Percentiles rank a stretch among this genome's conserved stretches.
Evolutionary conservation across 2,113 vertebrate genomes (phyloP).

Genomic region (Aphyosemion australe): DNA sequence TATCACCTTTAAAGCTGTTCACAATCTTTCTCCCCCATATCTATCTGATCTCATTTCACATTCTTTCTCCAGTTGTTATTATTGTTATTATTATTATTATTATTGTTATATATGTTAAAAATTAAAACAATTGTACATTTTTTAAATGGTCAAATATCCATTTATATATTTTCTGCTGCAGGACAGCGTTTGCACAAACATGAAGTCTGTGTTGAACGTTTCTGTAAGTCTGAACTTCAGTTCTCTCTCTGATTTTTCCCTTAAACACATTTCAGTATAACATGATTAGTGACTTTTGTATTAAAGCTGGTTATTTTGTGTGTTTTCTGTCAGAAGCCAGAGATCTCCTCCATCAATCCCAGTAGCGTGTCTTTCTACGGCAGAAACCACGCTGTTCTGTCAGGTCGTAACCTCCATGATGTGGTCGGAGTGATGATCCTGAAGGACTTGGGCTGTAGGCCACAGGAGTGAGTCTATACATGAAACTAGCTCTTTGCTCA

Average conservation of each 20-base stretch:
- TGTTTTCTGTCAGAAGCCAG: conserved; percentile 73
- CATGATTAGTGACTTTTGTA: too few relatives aligned
- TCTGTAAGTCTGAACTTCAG: conserved; percentile 39
- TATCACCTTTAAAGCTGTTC: too few relatives aligned
- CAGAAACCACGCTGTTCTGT: conserved; percentile 81
- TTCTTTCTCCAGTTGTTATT: too few relatives aligned
- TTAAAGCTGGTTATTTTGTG: conserved; percentile 16
- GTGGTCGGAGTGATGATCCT: conserved; percentile 81
- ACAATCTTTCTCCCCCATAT: too few relatives aligned
- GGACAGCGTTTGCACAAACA: conserved; percentile 30
- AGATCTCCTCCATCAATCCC: conserved; percentile 83
- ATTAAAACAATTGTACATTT: too few relatives aligned
- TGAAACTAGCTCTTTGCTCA: not conserved
- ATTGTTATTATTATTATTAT: too few relatives aligned
- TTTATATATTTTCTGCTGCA: not conserved
- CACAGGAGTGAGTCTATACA: conserved; percentile 60
- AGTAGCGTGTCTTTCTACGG: conserved; percentile 84
- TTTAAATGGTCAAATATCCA: too few relatives aligned
- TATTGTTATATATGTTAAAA: too few relatives aligned
- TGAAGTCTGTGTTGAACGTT: not conserved
- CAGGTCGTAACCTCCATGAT: conserved; percentile 81
- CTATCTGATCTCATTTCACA: too few relatives aligned
- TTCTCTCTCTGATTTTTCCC: not conserved
- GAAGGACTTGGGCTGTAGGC: conserved; percentile 78
- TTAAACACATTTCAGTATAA: not conserved